Conservation (phyloP, 2,797 vertebrate genomes). For the Fistularia commersonii region DNA sequence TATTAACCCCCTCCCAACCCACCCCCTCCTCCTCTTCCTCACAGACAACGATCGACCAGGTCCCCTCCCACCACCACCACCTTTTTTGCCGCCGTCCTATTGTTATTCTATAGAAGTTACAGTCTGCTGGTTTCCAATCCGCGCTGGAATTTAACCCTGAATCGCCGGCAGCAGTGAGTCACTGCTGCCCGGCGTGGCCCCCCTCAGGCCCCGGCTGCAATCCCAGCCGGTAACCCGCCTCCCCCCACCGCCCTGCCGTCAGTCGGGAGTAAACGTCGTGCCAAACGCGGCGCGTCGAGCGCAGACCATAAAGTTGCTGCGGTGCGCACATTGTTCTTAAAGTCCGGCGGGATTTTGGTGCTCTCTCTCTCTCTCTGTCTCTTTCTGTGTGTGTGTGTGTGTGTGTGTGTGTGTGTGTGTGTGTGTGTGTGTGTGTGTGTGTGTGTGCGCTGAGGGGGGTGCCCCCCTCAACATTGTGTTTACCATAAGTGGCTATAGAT, state of each 20-base stretch:
- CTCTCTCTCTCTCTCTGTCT: no score
- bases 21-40: no score
- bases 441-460: no score
- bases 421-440: background rate
- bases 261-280: constrained; percentile 45
- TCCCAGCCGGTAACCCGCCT: constrained; percentile 39
- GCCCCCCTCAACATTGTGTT: no score
- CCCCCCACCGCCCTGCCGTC: constrained; percentile 67
- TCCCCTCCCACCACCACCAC: background rate
- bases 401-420: background rate
- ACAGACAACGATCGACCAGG: background rate
- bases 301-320: background rate
- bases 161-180: constrained; percentile 55
- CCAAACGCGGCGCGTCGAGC: constrained; percentile 39
- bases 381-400: background rate
- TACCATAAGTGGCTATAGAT: no score
- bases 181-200: constrained; percentile 49
- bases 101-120: constrained; percentile 66
- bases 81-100: constrained; percentile 16
- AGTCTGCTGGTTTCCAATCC: constrained; percentile 67
- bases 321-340: background rate
- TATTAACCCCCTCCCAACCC: no score
- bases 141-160: constrained; percentile 69
- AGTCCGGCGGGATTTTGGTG: no score
- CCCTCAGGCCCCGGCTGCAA: constrained; percentile 38